Evolutionary conservation across 2,797 vertebrate genomes (phyloP).

Genomic region (Morelia viridis): DNA sequence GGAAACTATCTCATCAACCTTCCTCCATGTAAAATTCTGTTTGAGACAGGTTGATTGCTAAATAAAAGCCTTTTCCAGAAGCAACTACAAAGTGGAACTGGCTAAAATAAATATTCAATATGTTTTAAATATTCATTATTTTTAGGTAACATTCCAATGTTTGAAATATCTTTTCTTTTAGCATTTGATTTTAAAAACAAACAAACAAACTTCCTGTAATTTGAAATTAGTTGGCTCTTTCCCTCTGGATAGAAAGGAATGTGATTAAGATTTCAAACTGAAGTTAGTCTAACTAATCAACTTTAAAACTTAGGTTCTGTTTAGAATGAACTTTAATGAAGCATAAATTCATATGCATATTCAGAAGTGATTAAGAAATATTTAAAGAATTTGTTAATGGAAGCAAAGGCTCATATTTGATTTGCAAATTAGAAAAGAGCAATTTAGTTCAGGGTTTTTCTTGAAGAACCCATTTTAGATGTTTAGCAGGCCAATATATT

Average conservation of each 20-base stretch:
- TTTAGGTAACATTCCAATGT: not conserved
- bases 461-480: not conserved
- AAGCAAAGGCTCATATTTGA: not conserved
- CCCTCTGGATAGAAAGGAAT: not conserved
- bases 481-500: not conserved
- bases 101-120: not conserved
- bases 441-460: not conserved
- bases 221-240: not conserved
- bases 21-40: no score
- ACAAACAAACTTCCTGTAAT: not conserved
- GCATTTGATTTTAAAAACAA: not conserved
- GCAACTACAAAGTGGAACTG: not conserved
- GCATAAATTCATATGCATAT: conserved; percentile 23
- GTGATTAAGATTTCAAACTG: conserved; percentile 8
- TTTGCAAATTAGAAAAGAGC: conserved; percentile 10
- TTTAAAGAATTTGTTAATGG: conserved; percentile 1
- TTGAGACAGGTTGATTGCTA: not conserved
- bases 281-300: conserved; percentile 16
- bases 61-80: not conserved
- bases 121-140: not conserved
- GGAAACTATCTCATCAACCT: no score
- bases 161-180: not conserved
- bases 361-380: conserved; percentile 9
- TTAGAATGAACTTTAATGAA: conserved; percentile 16
- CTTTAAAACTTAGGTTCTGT: not conserved